Base-by-base conservation (phyloP, 1,140 invertebrate genomes). In the Scylla paramamosain region DNA sequence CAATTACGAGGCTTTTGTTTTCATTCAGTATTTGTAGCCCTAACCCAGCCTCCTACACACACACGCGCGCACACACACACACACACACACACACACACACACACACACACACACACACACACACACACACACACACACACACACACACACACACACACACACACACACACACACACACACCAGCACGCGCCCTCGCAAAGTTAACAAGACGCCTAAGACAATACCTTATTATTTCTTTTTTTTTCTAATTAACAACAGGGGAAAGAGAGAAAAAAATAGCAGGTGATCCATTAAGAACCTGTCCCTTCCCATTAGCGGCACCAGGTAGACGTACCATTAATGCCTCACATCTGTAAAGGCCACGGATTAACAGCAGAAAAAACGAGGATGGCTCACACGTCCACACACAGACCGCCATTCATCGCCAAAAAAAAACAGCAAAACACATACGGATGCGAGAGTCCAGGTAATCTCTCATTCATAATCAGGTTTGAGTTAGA, bases 41-140 rank as follows among this genome's bases (percentile, higher is more conserved):
- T n/a, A 48, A 48, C 46, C 46, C 46, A 48, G 4, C 46, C 46
- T 14, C 46, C 14, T 48, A 48, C 46, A 48, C 46, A 48, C 46
- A 48, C 14, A 48, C 46, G 14, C 46, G 46, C 46, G 6, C 4
- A 48, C 46, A 48, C 46, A 48, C 46, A 48, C 46, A 48, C 46
- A 48, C 46, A 48, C 46, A 48, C 46, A 48, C 46, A 48, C n/a
- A n/a, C 46, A 48, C 46, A 48, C 46, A 48, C 46, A 48, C 46
- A 48, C 46, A 67, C 10, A 25, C 59, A 25, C 20, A 67, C 10
- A 67, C 20, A 67, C 59, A 67, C 59, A 25, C 59, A 67, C 59
- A 67, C 67, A 77, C 67, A 77, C 67, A 77, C 67, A 77, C 67
- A 77, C 67, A 77, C 67, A 77, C 67, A 77, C 67, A 77, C 67